These are phyloP conservation scores for Melikaiella ostensackeni DNA, from an alignment of 2,888 invertebrate species.

Conservation along the genomic window DNA sequence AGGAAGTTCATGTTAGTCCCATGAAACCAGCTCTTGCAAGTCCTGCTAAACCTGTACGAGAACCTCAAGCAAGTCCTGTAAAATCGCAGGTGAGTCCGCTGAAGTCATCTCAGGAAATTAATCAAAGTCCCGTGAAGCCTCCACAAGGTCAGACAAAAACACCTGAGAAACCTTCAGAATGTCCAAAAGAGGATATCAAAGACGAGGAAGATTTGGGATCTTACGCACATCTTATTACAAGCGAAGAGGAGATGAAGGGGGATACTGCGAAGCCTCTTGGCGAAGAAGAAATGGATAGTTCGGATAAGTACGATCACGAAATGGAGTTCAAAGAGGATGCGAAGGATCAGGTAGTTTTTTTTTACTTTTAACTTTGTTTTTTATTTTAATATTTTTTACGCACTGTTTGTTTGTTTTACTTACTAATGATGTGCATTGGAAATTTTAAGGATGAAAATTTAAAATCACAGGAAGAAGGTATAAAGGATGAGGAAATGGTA, in stretches of 20 bases:
- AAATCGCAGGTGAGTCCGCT: constrained; percentile 11
- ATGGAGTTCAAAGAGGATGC: background rate
- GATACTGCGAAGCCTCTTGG: constrained; percentile 43
- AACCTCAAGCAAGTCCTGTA: constrained; percentile 25
- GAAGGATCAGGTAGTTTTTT: constrained; percentile 31
- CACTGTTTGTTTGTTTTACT: constrained; percentile 7
- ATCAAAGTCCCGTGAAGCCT: constrained; percentile 26
- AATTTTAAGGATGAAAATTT: background rate
- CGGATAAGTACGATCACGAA: constrained; percentile 2
- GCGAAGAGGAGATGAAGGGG: constrained; percentile 51
- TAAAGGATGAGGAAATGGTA: constrained; percentile 71
- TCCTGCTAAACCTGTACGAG: constrained; percentile 35
- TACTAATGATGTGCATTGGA: background rate
- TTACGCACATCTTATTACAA: constrained; percentile 45
- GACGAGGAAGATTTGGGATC: constrained; percentile 47
- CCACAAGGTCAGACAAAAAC: background rate
- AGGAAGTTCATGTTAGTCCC: constrained; percentile 42
- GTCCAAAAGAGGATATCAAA: constrained; percentile 66
- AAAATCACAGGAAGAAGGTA: background rate
- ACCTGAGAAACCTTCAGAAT: constrained; percentile 6
- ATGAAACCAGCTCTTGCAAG: constrained; percentile 36
- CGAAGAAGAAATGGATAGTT: constrained; percentile 40
- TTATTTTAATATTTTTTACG: background rate
- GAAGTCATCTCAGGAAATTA: background rate
- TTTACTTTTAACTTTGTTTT: constrained; percentile 41